Evolutionary conservation across 2,888 invertebrate species (phyloP).

Genomic region (Thumatha senex): DNA sequence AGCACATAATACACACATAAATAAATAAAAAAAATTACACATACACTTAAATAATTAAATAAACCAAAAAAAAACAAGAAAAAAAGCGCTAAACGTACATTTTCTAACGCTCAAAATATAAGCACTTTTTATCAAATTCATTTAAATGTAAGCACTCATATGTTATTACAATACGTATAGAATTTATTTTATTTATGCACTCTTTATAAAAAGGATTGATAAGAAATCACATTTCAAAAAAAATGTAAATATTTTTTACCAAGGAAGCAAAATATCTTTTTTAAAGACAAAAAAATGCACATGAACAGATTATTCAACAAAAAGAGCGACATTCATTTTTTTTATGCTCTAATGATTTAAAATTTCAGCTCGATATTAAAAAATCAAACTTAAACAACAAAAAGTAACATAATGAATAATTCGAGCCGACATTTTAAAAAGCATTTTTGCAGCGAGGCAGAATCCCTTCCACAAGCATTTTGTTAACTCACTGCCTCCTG

Average conservation of each 20-base stretch:
- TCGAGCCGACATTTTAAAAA: slow-evolving; percentile 32
- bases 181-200: background rate
- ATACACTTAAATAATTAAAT: slow-evolving; percentile 14
- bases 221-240: slow-evolving; percentile 14
- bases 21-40: slow-evolving; percentile 42
- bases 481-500: slow-evolving; percentile 86
- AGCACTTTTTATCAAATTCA: background rate
- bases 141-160: background rate
- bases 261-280: background rate
- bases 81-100: slow-evolving; percentile 17
- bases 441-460: slow-evolving; percentile 21
- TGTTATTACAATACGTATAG: background rate
- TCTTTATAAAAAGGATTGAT: slow-evolving; percentile 4
- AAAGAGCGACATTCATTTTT: background rate
- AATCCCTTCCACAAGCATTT: slow-evolving; percentile 40
- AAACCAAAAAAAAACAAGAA: slow-evolving; percentile 8
- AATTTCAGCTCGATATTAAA: slow-evolving; percentile 17
- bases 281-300: slow-evolving; percentile 2
- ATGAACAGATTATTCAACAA: slow-evolving; percentile 20
- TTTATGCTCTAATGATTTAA: background rate
- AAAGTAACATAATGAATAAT: slow-evolving; percentile 3
- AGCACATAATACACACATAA: slow-evolving; percentile 56
- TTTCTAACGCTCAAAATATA: slow-evolving; percentile 16
- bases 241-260: background rate
- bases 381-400: background rate